phyloP scores from a whole-genome alignment of 2,888 invertebrate species.

The Acrobasis repandana region DNA sequence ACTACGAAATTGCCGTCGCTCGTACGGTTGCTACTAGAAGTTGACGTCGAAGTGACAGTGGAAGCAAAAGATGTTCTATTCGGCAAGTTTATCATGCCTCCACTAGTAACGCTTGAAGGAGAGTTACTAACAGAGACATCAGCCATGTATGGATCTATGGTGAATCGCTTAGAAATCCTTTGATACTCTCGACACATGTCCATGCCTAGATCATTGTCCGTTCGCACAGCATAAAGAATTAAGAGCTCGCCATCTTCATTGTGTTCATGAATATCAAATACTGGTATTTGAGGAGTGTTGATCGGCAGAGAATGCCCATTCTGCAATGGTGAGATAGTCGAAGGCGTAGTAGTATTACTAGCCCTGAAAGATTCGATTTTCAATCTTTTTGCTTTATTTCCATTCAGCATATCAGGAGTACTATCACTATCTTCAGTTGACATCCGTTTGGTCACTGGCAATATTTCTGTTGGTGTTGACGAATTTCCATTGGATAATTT shows the following conservation, averaged over 20 bases:
- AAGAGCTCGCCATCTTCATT: conserved; percentile 76
- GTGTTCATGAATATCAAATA: conserved; percentile 72
- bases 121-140: conserved; percentile 73
- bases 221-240: conserved; percentile 70
- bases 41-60: conserved; percentile 68
- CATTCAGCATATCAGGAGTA: conserved; percentile 68
- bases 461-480: conserved; percentile 67
- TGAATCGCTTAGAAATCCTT: conserved; percentile 72
- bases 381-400: conserved; percentile 53
- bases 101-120: conserved; percentile 76
- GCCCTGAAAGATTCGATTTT: conserved; percentile 68
- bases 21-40: conserved; percentile 70
- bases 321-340: conserved; percentile 75
- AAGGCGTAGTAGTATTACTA: conserved; percentile 73
- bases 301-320: conserved; percentile 72
- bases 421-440: conserved; percentile 54
- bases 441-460: conserved; percentile 40
- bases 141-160: conserved; percentile 72
- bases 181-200: conserved; percentile 78
- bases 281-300: conserved; percentile 66
- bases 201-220: conserved; percentile 72
- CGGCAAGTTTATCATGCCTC: conserved; percentile 68
- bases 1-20: conserved; percentile 78
- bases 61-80: conserved; percentile 74
- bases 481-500: conserved; percentile 77